Base-by-base conservation (phyloP, 1,140 invertebrate species). In the Panagrolaimus sp. region DNA sequence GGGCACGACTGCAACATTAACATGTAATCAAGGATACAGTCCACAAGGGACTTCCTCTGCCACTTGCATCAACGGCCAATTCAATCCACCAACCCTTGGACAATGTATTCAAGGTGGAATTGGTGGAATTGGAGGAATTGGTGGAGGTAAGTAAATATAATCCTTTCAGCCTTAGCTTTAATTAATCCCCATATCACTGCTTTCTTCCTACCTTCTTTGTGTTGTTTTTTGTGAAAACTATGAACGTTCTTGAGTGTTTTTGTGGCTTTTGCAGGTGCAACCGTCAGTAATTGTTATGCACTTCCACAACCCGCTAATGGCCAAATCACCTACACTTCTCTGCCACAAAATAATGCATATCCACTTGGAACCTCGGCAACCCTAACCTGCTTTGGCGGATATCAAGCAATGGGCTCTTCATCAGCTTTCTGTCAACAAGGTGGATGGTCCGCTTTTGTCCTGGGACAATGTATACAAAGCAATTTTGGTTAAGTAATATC, bases 391-490 rank as follows among this genome's bases (percentile, higher is more conserved):
- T 24, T 28, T 28, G 17, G 32, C 17, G 63, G 63, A 43, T 64
- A 64, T 43, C 17, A 17, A 21, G 12, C 38, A 26, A n/a, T 32
- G 8, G 63, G 63, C 1, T 15, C 14, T 10, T 12, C 28, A 32
- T 43, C 63, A 32, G 43, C 38, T 32, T 24, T 28, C 12, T 64
- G 63, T 43, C 63, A 64, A 43, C 28, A 17, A 43, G 14, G 21
- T 32, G 63, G 63, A 32, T 64, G 63, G 63, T 43, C 28, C 10
- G 17, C 63, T 2, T 43, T 64, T 43, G 28, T 21, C 10, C 38
- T 64, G 14, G 63, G 63, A 32, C 8, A n/a, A 43, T 64, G 63
- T n/a, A 58, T 58, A 28, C 52, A 58, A 58, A 26, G 32, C 32
- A 38, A 38, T 38, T 38, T 38, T 38, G 32, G 32, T 7, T 38